Evolutionary conservation across 2,113 vertebrate species (phyloP), one percentile per base, ranked within the genome.

Genomic region (Aptenodytes patagonicus): DNA sequence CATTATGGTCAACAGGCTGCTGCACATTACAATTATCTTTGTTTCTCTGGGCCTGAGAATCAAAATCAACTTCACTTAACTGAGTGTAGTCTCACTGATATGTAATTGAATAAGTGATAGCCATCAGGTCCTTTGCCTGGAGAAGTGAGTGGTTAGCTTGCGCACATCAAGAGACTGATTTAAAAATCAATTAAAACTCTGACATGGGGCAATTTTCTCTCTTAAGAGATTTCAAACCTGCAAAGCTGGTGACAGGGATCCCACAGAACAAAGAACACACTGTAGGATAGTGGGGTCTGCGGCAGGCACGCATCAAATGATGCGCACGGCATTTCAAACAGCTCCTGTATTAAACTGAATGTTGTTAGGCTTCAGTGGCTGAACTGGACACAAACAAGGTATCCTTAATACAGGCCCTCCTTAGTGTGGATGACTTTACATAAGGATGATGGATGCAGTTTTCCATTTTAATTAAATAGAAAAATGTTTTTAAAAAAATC

Each of bases 141-240:
- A 96, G 79, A 94, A 87, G 32, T 0, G 0, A 93, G 49, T 5
- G 5, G 22, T 70, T 93, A 64, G 65, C 58, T 96, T 90, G 89
- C 42, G 31, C 87, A 95, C 84, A 80, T 92, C 71, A 96, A 93
- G 88, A 77, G 70, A 55, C 49, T 21, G 51, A 90, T 77, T 92
- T 85, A 90, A 92, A 95, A 96, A 94, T 88, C 93, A 95, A 84
- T 93, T 93, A 87, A 46, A 95, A 83, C 34, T 54, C 87, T 86
- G 68, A 76, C 77, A 76, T 13, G 34, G 47, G 46, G 62, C 20
- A 1, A 71, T 96, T 95, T 80, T 94, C 61, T 73, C 57, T 87
- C 77, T 90, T 57, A 78, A 91, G 89, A 28, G 60, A 81, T 79
- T 91, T 93, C 84, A 69, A 32, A 75, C 70, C 60, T 62, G 47